These are phyloP conservation scores for Meandrusa payeni DNA, from an alignment of 2,888 invertebrate genomes.

Conservation along the genomic window DNA sequence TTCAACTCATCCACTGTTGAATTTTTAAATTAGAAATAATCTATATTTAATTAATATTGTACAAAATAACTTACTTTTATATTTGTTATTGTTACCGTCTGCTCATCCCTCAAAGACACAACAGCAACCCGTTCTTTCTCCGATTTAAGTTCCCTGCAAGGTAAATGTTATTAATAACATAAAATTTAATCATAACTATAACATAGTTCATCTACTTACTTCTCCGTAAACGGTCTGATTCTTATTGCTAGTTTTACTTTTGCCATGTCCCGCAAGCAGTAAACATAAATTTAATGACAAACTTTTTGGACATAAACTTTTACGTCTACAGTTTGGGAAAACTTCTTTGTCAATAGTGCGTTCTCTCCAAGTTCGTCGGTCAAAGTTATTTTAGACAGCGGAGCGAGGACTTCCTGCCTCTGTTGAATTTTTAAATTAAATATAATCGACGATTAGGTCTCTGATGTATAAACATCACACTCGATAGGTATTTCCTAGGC, in stretches of 20 bases:
- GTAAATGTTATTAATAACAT: neutral
- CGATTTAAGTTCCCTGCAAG: slow-evolving; percentile 59
- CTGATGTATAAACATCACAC: too few species aligned
- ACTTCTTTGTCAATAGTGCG: slow-evolving; percentile 7
- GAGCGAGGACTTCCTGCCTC: slow-evolving; percentile 22
- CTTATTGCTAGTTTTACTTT: slow-evolving; percentile 84
- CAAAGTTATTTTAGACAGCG: slow-evolving; percentile 20
- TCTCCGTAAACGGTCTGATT: slow-evolving; percentile 83
- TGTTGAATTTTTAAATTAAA: too few species aligned
- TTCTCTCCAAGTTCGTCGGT: slow-evolving; percentile 1
- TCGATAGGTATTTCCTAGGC: too few species aligned
- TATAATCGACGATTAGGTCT: too few species aligned
- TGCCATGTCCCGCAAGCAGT: slow-evolving; percentile 77
- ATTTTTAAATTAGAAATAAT: too few species aligned
- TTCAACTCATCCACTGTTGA: too few species aligned
- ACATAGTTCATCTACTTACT: slow-evolving; percentile 65
- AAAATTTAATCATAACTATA: neutral
- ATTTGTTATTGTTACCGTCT: slow-evolving; percentile 80
- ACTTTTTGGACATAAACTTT: too few species aligned
- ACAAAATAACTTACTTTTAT: slow-evolving; percentile 81
- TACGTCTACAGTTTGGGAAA: too few species aligned
- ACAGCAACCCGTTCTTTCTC: slow-evolving; percentile 60
- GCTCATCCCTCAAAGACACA: slow-evolving; percentile 67
- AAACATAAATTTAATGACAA: too few species aligned
- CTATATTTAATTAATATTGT: too few species aligned